Evolutionary conservation across 2,888 invertebrate genomes (phyloP), one percentile per base, ranked within the genome.

Genomic region (Ashinkailepas kermadecensis): DNA sequence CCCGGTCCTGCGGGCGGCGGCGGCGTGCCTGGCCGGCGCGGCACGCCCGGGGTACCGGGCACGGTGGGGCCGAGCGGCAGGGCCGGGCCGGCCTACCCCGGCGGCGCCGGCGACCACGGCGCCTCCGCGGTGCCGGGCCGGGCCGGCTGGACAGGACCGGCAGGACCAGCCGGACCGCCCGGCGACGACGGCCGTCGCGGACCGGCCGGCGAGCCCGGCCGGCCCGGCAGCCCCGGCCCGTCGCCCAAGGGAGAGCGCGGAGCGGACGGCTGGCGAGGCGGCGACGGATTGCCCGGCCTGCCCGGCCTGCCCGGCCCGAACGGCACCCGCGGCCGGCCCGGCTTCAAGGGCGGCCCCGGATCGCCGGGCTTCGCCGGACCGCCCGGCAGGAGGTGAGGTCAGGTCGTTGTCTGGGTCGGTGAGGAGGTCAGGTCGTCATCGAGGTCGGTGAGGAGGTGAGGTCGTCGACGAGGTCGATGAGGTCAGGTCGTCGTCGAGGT

Each of bases 31-130:
- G 78, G 82, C 9, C 85, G 85, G 25, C 94, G 94, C 78, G 93
- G 92, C 87, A 90, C 91, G 85, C 91, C 92, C 6, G 23, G 59
- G 4, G 78, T 92, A 86, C 95, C 95, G 74, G 94, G 94, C 15
- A 88, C 90, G 83, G 89, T 88, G 81, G 86, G 86, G 57, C 85
- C 86, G 59, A 88, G 88, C 56, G 83, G 85, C 57, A 86, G 87
- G 15, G 96, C 95, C 81, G 39, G 65, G 9, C 81, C 80, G 25
- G 85, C 88, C 81, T 81, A 92, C 25, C 92, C 93, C 21, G 96
- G 96, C 78, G 90, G 90, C 1, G 90, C 94, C 84, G 96, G 96
- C 82, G 94, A 94, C 0, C 94, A 93, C 86, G 96, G 96, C 83
- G 91, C 91, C 57, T 87, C 89, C 81, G 96, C 96, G 21, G 88